Percentiles rank a stretch among this genome's conserved stretches.
Conservation (phyloP, 1,140 invertebrate species). For the Drosophila malerkotliana region DNA sequence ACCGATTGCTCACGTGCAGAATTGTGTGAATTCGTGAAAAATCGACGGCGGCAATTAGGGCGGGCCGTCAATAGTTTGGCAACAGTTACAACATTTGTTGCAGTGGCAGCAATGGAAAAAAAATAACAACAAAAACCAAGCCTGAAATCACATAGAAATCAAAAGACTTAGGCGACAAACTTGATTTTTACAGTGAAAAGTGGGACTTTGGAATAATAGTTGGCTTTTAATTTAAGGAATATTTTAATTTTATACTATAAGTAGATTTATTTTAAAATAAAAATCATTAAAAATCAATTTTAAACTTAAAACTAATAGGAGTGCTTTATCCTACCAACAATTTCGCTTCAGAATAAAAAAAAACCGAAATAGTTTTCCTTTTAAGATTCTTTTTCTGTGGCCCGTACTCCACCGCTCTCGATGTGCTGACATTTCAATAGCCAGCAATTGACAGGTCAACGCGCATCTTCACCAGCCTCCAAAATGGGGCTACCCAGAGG, state of each 20-base stretch:
- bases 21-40: slow-evolving; percentile 80
- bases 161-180: slow-evolving; percentile 82
- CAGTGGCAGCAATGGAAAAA: slow-evolving; percentile 10
- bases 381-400: slow-evolving; percentile 1
- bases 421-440: slow-evolving; percentile 83
- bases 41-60: slow-evolving; percentile 79
- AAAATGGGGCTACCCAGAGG: not conserved
- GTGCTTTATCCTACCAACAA: not conserved
- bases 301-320: not conserved
- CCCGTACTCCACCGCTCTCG: slow-evolving; percentile 26
- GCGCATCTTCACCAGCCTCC: slow-evolving; percentile 57
- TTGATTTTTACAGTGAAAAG: slow-evolving; percentile 20
- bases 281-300: not conserved
- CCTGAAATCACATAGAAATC: slow-evolving; percentile 38
- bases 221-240: not conserved
- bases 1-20: slow-evolving; percentile 58
- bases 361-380: not conserved
- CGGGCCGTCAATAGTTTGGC: slow-evolving; percentile 50
- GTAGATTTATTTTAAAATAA: not conserved
- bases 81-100: slow-evolving; percentile 27
- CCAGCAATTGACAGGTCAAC: slow-evolving; percentile 83
- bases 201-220: not conserved
- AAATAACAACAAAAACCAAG: not conserved
- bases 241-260: no score
- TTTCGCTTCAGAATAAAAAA: not conserved